Conservation (phyloP, 2,797 vertebrate genomes). For the Tarsius wallacei region DNA sequence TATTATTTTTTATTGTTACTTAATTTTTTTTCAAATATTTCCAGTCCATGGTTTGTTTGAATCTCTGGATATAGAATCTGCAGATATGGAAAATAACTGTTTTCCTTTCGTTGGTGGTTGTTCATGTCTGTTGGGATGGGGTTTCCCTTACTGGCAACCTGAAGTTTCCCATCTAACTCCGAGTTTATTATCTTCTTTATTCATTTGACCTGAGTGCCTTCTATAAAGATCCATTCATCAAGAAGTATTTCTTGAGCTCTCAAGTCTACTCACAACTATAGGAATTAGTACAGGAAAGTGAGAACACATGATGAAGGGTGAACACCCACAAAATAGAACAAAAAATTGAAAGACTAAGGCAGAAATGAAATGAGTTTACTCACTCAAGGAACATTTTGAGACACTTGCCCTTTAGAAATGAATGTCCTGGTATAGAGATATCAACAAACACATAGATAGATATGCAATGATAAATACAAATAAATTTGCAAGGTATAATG, state of each 20-base stretch:
- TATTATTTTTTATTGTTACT: neutral
- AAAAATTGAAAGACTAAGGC: neutral
- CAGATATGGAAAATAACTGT: neutral
- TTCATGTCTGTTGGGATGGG: neutral
- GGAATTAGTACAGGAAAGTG: neutral
- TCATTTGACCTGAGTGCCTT: neutral
- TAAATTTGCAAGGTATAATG: neutral
- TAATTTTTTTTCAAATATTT: neutral
- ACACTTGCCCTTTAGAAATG: neutral
- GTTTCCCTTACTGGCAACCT: neutral
- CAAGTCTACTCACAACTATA: neutral
- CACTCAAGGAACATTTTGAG: neutral
- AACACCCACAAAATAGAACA: neutral
- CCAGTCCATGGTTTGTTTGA: neutral
- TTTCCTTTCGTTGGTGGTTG: neutral
- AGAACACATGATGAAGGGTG: neutral
- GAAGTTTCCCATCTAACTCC: neutral
- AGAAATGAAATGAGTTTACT: neutral
- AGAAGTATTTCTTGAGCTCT: neutral
- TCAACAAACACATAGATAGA: neutral
- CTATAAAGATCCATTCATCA: neutral
- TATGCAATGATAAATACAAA: neutral
- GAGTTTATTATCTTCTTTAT: neutral
- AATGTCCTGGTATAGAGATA: neutral
- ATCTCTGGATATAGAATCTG: neutral